These are phyloP conservation scores for Champsocephalus esox DNA, from an alignment of 2,797 vertebrate species.

Conservation along the genomic window DNA sequence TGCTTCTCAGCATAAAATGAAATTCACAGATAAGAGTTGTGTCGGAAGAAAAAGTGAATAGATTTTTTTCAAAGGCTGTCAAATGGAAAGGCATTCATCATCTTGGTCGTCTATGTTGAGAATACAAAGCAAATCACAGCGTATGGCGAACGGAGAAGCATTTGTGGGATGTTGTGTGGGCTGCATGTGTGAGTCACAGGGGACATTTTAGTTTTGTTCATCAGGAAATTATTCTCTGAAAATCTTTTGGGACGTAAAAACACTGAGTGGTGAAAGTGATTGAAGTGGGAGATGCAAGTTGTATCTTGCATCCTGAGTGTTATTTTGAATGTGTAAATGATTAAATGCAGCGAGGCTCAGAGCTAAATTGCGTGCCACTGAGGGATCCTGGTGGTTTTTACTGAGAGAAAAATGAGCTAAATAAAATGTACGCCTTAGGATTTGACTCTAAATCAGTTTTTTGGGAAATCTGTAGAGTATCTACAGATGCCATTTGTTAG, in stretches of 20 bases:
- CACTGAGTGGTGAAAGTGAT: slow-evolving; percentile 10
- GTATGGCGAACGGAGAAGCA: slow-evolving; percentile 29
- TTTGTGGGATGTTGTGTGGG: slow-evolving; percentile 34
- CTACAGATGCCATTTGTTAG: slow-evolving; percentile 19
- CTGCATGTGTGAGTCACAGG: slow-evolving; percentile 22
- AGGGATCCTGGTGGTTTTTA: slow-evolving; percentile 2
- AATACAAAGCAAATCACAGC: slow-evolving; percentile 17
- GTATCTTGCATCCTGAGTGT: slow-evolving; percentile 13
- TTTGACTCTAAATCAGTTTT: slow-evolving; percentile 1
- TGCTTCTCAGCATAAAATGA: slow-evolving; percentile 27
- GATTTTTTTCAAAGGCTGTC: slow-evolving; percentile 14
- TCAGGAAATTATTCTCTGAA: slow-evolving; percentile 22
- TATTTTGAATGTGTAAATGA: slow-evolving; percentile 36
- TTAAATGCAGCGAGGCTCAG: background rate
- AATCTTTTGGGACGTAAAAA: slow-evolving; percentile 9
- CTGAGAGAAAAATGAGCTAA: background rate
- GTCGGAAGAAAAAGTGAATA: slow-evolving; percentile 22
- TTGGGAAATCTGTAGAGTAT: slow-evolving; percentile 8
- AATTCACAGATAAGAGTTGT: slow-evolving; percentile 24
- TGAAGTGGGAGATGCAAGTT: slow-evolving; percentile 15
- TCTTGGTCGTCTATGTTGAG: slow-evolving; percentile 22
- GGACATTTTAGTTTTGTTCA: slow-evolving; percentile 17
- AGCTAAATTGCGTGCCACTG: slow-evolving; percentile 9
- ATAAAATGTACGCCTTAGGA: background rate
- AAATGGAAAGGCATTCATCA: slow-evolving; percentile 50